Evolutionary conservation across 2,888 invertebrate genomes (phyloP), one percentile per base, ranked within the genome.

Genomic region (Drosophila multiciliata): DNA sequence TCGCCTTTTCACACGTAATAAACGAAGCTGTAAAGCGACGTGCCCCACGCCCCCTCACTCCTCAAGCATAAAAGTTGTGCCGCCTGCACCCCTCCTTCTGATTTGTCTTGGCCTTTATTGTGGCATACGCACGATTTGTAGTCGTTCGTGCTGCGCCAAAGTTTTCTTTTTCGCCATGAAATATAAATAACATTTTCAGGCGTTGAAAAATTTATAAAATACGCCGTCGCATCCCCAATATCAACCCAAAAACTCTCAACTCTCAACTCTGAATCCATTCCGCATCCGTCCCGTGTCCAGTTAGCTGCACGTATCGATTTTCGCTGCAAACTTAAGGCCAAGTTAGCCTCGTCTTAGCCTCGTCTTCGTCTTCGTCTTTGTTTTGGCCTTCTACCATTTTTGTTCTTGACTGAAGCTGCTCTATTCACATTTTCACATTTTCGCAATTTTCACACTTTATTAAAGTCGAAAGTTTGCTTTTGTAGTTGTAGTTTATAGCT

Each of bases 191-290:
- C 90, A 85, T 87, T 89, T 90, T 82, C 78, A 69, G 78, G 78
- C 80, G 82, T 73, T 89, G 83, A 89, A 90, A 90, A 87, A 90
- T 90, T 85, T 90, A 90, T 90, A 83, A 88, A 88, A 88, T 76
- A 80, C 88, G 67, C 76, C 82, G 84, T 78, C 72, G 63, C 75
- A 73, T 81, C 78, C 78, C 62, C 57, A 38, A 38, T 36, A 12
- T 29, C 33, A 5, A 7, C 9, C 1, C 42, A 11, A 26, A 32
- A 29, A 50, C 1, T 11, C 40, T 3, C 1, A 32, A 29, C n/a
- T 32, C 9, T 11, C 32, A 32, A 36, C 53, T 67, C 68, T 65
- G 74, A 69, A 77, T 77, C 77, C 67, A 1, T 12, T 1, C 42
- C 45, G 15, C 20, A 45, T 45, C 23, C 23, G 15, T 45, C 45